Base-by-base conservation (phyloP, 2,797 vertebrate species). In the Enoplosus armatus region DNA sequence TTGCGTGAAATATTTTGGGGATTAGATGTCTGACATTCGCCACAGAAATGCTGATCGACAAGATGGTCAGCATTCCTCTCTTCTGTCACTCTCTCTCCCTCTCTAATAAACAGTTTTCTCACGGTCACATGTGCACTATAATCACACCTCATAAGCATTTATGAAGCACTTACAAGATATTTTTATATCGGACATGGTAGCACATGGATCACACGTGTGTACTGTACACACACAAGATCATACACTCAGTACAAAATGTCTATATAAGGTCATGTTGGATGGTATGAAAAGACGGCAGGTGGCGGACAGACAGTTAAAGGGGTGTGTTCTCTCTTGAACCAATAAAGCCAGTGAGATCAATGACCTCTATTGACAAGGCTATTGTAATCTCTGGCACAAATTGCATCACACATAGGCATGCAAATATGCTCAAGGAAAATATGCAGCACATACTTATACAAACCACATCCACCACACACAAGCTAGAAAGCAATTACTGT, bases 31-130 rank as follows among this genome's bases (percentile, higher is more conserved):
- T 48, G 61, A 55, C 75, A 82, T 73, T 76, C 45, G 31, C 56
- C 51, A 62, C 24, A 27, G 67, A 26, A 80, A 92, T 83, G 90
- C 66, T 16, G 89, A 79, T 41, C 5, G 45, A 80, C 92, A 39
- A 74, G 91, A 79, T 1, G 14, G 15, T 47, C 76, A 0, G 11
- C 93, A 92, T 94, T 93, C 89, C 75, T 69, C 33, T 43, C 10
- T 22, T 43, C 41, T 27, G 12, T 68, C 48, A 8, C 39, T 47
- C 3, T 26, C 37, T 54, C 26, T 65, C 45, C 64, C 39, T 64
- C 55, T 75, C 75, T 16, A 51, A 63, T 76, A 9, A 82, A 83
- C 74, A 50, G 37, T 83, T 86, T 89, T 90, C 79, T 68, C 85
- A 86, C 58, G 5, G 39, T 75, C 60, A 67, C 45, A 54, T 47